Evolutionary conservation across 2,113 vertebrate species (phyloP).

Genomic region (Lutjanus erythropterus): DNA sequence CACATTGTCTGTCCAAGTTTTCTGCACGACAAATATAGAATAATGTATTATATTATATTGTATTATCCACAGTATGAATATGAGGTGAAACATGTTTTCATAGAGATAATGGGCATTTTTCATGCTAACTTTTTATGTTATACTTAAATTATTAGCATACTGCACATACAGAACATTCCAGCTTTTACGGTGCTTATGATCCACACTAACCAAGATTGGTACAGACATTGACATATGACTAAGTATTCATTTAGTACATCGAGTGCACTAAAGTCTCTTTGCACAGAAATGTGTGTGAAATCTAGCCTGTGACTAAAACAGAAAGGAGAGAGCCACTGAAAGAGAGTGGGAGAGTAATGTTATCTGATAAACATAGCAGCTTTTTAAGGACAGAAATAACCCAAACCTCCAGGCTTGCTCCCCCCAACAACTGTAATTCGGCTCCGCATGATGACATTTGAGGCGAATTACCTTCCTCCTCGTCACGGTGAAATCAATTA

Average conservation of each 20-base stretch:
- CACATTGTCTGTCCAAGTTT: background rate
- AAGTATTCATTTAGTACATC: no score
- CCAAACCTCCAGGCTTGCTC: constrained; percentile 28
- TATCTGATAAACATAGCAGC: constrained; percentile 22
- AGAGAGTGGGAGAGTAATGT: constrained; percentile 2
- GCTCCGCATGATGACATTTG: constrained; percentile 55
- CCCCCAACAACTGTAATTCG: constrained; percentile 28
- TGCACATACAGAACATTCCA: no score
- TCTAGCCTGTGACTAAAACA: background rate
- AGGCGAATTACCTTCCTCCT: constrained; percentile 55
- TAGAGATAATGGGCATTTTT: background rate
- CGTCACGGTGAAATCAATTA: constrained; percentile 70
- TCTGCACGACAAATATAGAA: background rate
- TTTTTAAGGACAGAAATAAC: constrained; percentile 30
- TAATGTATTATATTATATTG: background rate
- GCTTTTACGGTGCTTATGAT: background rate
- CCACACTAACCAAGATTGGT: background rate
- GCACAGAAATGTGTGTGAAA: background rate
- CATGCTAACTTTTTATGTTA: background rate
- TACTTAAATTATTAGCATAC: no score
- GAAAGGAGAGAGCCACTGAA: background rate
- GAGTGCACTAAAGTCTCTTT: no score
- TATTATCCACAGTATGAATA: background rate
- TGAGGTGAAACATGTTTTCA: background rate
- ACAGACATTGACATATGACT: no score